These are phyloP conservation scores for Tortricodes alternella DNA, from an alignment of 2,888 invertebrate species.

Conservation along the genomic window DNA sequence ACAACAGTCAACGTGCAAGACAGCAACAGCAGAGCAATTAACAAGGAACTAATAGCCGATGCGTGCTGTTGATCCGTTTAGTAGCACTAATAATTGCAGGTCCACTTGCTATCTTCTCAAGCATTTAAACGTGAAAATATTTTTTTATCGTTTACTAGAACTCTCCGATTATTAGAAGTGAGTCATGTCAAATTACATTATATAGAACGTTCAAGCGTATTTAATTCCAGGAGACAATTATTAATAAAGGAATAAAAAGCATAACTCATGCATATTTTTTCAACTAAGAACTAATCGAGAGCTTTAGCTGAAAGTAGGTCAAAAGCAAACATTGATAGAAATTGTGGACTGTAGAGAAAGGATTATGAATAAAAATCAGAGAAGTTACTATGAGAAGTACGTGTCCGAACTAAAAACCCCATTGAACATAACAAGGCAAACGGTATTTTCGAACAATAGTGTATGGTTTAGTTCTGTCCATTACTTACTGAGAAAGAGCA, in stretches of 20 bases:
- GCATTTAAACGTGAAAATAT: conserved; percentile 19
- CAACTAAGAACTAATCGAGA: not conserved
- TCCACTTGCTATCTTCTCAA: conserved; percentile 14
- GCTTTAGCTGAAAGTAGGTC: not conserved
- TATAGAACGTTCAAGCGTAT: not conserved
- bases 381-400: conserved; percentile 33
- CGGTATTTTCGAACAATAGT: conserved; percentile 63
- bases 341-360: conserved; percentile 24
- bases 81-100: conserved; percentile 8
- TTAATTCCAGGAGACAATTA: conserved; percentile 1
- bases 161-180: not conserved
- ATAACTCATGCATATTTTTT: not conserved
- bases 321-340: conserved; percentile 9
- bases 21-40: not conserved
- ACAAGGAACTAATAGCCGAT: conserved; percentile 9
- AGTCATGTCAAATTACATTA: conserved; percentile 13
- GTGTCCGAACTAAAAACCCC: conserved; percentile 62
- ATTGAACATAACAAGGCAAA: conserved; percentile 66
- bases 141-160: conserved; percentile 14
- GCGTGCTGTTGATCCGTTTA: conserved; percentile 18
- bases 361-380: conserved; percentile 27
- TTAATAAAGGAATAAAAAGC: not conserved
- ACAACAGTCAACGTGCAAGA: conserved; percentile 14
- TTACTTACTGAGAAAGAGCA: conserved; percentile 63
- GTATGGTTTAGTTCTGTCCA: conserved; percentile 65